A percentile compares a stretch with the other conserved stretches of the same genome.
Evolutionary conservation across 1,140 invertebrate species (phyloP).

Genomic region (Propsilocerus akamusi): DNA sequence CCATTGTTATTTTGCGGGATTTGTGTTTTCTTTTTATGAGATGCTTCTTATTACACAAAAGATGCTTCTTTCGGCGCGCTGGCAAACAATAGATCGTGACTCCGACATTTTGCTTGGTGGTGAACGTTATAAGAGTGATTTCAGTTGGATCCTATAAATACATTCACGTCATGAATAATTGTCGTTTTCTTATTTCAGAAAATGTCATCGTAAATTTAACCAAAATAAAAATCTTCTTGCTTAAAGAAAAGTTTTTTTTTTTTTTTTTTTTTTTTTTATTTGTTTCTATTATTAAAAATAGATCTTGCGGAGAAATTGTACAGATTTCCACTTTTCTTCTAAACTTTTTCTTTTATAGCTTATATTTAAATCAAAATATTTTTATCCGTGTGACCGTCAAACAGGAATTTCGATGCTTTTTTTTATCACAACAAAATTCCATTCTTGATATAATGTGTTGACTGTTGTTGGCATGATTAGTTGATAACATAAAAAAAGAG

Average conservation of each 20-base stretch:
- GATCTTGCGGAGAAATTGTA: no score
- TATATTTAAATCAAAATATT: no score
- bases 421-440: no score
- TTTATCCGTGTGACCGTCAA: no score
- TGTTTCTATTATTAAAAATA: constrained; percentile 4
- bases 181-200: constrained; percentile 3
- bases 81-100: not conserved
- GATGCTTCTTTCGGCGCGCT: not conserved
- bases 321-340: not conserved
- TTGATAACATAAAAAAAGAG: no score
- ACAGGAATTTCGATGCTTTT: no score
- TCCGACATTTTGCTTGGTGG: not conserved
- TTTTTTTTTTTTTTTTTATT: no score
- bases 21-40: no score
- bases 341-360: not conserved
- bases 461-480: not conserved
- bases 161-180: constrained; percentile 2
- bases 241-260: constrained; percentile 1
- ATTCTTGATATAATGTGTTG: not conserved
- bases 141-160: not conserved
- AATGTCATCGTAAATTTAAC: constrained; percentile 4
- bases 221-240: constrained; percentile 3
- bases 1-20: not conserved
- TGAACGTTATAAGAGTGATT: not conserved
- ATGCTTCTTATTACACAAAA: not conserved